Conservation (phyloP, 2,113 vertebrate genomes). For the Craseonycteris thonglongyai region DNA sequence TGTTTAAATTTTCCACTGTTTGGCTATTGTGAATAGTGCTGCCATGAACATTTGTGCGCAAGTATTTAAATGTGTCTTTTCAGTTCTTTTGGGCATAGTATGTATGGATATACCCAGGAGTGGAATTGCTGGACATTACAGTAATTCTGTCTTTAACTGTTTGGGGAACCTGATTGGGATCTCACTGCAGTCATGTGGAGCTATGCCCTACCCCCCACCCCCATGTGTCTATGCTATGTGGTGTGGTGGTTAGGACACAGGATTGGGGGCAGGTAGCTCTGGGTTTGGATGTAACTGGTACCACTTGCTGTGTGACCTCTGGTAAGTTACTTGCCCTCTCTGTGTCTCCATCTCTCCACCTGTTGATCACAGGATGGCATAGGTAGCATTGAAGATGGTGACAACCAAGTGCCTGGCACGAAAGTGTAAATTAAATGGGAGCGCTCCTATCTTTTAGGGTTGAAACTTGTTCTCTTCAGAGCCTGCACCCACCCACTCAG, state of each 20-base stretch:
- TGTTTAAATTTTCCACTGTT: too few relatives aligned
- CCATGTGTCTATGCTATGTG: fast-evolving
- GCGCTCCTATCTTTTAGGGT: neutral
- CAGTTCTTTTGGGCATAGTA: fast-evolving
- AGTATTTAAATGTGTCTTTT: fast-evolving
- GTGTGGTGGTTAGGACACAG: fast-evolving
- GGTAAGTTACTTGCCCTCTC: neutral
- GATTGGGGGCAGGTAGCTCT: fast-evolving
- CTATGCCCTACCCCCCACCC: fast-evolving
- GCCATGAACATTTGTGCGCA: fast-evolving
- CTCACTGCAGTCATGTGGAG: fast-evolving
- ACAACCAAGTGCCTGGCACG: too few relatives aligned
- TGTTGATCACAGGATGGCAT: fast-evolving
- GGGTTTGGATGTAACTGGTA: neutral
- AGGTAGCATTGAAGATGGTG: fast-evolving
- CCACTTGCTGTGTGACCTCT: neutral
- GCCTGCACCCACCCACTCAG: neutral
- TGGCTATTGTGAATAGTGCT: neutral
- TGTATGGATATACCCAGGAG: neutral
- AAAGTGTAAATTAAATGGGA: neutral
- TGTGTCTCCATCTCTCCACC: neutral
- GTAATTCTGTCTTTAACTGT: neutral
- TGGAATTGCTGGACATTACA: fast-evolving
- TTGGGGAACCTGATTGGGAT: fast-evolving
- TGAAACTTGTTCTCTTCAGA: neutral